Base-by-base conservation (phyloP, 1,140 invertebrate species). In the Drosophila funebris region DNA sequence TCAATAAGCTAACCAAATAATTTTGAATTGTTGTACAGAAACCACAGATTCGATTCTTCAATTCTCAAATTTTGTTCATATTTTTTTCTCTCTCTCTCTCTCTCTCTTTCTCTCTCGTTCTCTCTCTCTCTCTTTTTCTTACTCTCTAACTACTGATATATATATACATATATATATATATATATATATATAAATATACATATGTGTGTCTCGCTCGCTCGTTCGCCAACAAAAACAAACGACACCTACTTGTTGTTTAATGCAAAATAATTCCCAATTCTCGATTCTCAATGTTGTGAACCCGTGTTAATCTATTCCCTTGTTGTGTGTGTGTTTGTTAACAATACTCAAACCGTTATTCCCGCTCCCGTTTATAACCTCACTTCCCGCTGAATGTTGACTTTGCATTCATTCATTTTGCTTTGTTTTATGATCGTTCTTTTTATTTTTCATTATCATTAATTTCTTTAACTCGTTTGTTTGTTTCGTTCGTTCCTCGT, bases 41-140 rank as follows among this genome's bases (percentile, higher is more conserved):
- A 71, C 48, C 69, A 71, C 54, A 72, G 36, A 72, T 41, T 80
- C 64, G 20, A 70, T 46, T 78, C 62, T 78, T 50, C 66, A 71
- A 79, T 73, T 58, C 41, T 58, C 41, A 80, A 71, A 74, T 81
- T 82, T 80, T 80, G 76, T 73, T 82, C 69, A 73, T 54, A 33
- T 60, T 43, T 71, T 79, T 70, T 78, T 36, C 52, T 48, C 44
- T 57, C 33, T 58, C 37, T 77, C 33, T 77, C 43, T 74, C 22
- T 62, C 36, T 71, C 46, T 48, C 57, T 76, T 44, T 75, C 48
- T 74, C 24, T 70, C 31, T 75, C 39, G 46, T 41, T 46, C 64
- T 71, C 41, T 76, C 33, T 80, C 24, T 44, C 43, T 37, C 56
- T 75, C 60, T 66, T 41, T 75, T 13, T 43, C 27, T 60, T 5